Conservation (phyloP, 2,888 invertebrate species). For the Eupsilia transversa region DNA sequence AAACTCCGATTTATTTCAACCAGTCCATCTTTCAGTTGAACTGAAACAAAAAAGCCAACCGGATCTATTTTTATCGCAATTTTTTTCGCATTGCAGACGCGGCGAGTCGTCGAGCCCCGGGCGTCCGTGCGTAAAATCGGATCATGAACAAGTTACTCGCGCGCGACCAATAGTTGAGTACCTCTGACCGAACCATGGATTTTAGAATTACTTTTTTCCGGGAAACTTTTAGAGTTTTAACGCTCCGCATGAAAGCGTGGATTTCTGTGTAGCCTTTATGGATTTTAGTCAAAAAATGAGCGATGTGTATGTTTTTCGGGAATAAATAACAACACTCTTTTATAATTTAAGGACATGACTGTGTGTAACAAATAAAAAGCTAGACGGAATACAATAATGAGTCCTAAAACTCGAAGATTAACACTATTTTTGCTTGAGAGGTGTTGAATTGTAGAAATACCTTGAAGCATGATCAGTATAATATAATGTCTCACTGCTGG, state of each 20-base stretch:
- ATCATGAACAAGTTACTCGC: constrained; percentile 72
- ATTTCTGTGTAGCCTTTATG: constrained; percentile 21
- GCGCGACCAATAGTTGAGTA: constrained; percentile 81
- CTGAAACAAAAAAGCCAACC: constrained; percentile 47
- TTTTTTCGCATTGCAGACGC: constrained; percentile 65
- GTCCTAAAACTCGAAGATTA: not conserved
- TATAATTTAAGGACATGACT: not conserved
- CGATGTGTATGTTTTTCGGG: not conserved
- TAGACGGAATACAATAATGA: not conserved
- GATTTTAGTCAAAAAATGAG: constrained; percentile 8
- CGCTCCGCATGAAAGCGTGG: constrained; percentile 27
- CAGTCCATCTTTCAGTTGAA: constrained; percentile 33
- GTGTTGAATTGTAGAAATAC: no score
- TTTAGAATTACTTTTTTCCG: constrained; percentile 51
- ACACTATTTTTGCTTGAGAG: not conserved
- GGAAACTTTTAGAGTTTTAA: constrained; percentile 39
- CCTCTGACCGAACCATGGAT: constrained; percentile 77
- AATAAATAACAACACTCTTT: not conserved
- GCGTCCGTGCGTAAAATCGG: constrained; percentile 80
- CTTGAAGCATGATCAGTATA: no score
- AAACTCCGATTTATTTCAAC: constrained; percentile 17
- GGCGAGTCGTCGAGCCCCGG: constrained; percentile 53
- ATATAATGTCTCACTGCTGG: no score
- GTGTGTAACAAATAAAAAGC: not conserved
- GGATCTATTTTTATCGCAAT: constrained; percentile 51